A percentile compares a stretch with the other conserved stretches of the same genome.
These are phyloP conservation scores for Hemicrepidius hirtus DNA, from an alignment of 2,888 invertebrate species.

Conservation along the genomic window DNA sequence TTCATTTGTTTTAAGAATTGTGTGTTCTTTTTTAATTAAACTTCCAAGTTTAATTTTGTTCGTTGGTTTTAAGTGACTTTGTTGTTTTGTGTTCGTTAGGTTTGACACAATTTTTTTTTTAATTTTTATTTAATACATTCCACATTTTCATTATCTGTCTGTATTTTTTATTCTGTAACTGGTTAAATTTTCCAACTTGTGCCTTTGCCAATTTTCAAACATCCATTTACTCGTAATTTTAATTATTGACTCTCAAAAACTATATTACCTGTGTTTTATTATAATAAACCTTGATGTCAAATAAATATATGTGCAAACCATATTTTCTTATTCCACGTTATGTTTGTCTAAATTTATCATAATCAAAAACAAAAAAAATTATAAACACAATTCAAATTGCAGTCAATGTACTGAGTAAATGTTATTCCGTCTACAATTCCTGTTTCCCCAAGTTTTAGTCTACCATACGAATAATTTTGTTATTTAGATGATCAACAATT, in stretches of 20 bases:
- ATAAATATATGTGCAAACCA: slow-evolving; percentile 47
- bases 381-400: too few relatives aligned
- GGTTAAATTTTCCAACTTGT: slow-evolving; percentile 71
- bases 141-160: slow-evolving; percentile 40
- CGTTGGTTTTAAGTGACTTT: slow-evolving; percentile 3
- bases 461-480: too few relatives aligned
- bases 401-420: too few relatives aligned
- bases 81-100: slow-evolving; percentile 22
- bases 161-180: slow-evolving; percentile 54
- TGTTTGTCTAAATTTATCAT: not conserved
- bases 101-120: slow-evolving; percentile 35
- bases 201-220: slow-evolving; percentile 65
- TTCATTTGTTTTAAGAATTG: slow-evolving; percentile 1
- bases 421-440: too few relatives aligned
- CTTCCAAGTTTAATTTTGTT: not conserved
- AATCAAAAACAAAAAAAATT: not conserved
- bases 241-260: slow-evolving; percentile 39
- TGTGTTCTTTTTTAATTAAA: slow-evolving; percentile 6
- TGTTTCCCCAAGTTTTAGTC: too few relatives aligned
- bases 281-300: slow-evolving; percentile 51
- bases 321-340: not conserved
- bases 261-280: slow-evolving; percentile 49
- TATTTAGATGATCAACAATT: too few relatives aligned
- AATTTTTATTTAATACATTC: slow-evolving; percentile 54
- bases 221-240: slow-evolving; percentile 47